A percentile compares a stretch with the other conserved stretches of the same genome.
phyloP scores from a whole-genome alignment of 2,888 invertebrate species.

The Drosophila diplacantha region DNA sequence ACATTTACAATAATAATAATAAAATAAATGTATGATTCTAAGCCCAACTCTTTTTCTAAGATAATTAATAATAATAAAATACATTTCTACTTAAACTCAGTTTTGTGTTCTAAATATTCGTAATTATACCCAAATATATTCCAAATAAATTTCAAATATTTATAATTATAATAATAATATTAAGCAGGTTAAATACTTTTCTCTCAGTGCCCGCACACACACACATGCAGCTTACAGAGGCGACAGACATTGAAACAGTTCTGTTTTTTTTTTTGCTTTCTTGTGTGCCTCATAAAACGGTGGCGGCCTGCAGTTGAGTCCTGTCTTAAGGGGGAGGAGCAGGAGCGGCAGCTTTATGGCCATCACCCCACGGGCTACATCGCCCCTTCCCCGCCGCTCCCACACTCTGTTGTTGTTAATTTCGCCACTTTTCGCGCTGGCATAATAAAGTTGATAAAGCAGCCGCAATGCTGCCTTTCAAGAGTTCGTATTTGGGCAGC shows the following conservation, averaged over 20 bases:
- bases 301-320: slow-evolving; percentile 42
- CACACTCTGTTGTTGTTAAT: slow-evolving; percentile 58
- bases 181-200: not conserved
- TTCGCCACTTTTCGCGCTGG: slow-evolving; percentile 66
- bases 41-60: not conserved
- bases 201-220: not conserved
- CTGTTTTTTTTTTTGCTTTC: slow-evolving; percentile 36
- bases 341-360: slow-evolving; percentile 23
- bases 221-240: slow-evolving; percentile 3
- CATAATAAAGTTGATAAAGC: slow-evolving; percentile 68
- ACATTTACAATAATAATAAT: no score
- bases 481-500: slow-evolving; percentile 42
- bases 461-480: slow-evolving; percentile 51
- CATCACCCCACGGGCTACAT: slow-evolving; percentile 4
- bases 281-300: slow-evolving; percentile 37
- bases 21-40: no score
- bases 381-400: not conserved
- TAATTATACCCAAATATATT: not conserved
- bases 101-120: no score
- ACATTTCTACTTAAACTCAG: not conserved
- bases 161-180: no score
- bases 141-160: not conserved
- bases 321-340: slow-evolving; percentile 11
- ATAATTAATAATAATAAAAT: not conserved
- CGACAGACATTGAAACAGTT: slow-evolving; percentile 58